Evolutionary conservation across 1,140 invertebrate genomes (phyloP).

Genomic region (Sinonovacula constricta): DNA sequence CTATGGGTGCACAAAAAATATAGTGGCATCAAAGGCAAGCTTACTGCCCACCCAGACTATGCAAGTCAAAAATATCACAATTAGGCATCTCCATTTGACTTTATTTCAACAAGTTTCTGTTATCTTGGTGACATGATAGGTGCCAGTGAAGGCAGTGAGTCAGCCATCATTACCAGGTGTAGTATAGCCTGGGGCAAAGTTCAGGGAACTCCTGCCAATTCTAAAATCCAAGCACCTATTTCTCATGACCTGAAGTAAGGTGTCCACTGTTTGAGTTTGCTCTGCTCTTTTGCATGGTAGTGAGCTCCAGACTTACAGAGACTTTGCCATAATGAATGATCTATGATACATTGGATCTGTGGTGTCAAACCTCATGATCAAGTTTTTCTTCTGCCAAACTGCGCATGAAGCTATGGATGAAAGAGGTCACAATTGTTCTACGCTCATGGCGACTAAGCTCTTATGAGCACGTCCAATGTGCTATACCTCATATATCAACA

Average conservation of each 20-base stretch:
- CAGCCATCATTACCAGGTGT: neutral
- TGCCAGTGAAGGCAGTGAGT: neutral
- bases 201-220: slow-evolving; percentile 13
- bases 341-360: neutral
- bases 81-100: neutral
- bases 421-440: too few relatives aligned
- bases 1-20: neutral
- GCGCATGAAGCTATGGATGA: too few relatives aligned
- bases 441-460: too few relatives aligned
- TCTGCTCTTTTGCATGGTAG: slow-evolving; percentile 25
- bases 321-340: neutral
- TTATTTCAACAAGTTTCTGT: neutral
- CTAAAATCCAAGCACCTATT: slow-evolving; percentile 24
- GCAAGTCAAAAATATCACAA: neutral
- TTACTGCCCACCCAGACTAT: neutral
- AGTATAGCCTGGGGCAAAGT: neutral
- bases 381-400: too few relatives aligned
- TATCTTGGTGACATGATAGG: neutral
- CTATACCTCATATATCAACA: too few relatives aligned
- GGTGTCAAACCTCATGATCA: neutral
- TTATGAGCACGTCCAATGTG: too few relatives aligned
- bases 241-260: neutral
- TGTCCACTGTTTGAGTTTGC: slow-evolving; percentile 19
- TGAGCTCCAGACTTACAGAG: slow-evolving; percentile 10
- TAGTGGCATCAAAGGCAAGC: neutral